These are phyloP conservation scores for Climacteris rufus DNA, from an alignment of 2,113 vertebrate species.

Conservation along the genomic window DNA sequence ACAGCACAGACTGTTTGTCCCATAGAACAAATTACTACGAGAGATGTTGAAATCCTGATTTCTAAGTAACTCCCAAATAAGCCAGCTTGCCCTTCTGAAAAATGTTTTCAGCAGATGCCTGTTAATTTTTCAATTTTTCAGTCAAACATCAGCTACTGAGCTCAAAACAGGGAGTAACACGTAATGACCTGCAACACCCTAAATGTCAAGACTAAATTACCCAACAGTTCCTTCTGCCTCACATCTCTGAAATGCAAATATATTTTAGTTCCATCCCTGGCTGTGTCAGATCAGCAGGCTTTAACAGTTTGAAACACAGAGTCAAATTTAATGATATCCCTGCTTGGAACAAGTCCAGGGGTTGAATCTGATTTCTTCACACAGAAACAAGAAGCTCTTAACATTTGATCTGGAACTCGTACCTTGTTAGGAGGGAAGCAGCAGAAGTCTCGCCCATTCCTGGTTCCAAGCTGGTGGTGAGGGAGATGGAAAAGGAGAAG, in stretches of 20 bases:
- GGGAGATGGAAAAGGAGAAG: background rate
- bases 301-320: background rate
- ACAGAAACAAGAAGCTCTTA: background rate
- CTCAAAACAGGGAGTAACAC: background rate
- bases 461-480: background rate
- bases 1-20: background rate
- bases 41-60: background rate
- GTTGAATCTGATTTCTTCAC: background rate
- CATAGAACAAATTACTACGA: background rate
- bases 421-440: constrained; percentile 6
- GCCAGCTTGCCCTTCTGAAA: background rate
- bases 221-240: background rate
- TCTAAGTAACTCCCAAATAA: background rate
- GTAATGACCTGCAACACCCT: background rate
- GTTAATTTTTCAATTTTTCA: background rate
- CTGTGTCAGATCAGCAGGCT: background rate
- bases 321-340: background rate
- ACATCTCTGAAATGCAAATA: background rate
- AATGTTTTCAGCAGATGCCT: background rate
- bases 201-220: constrained; percentile 13
- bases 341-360: background rate
- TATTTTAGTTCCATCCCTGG: background rate
- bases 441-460: background rate
- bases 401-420: background rate
- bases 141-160: background rate